Evolutionary conservation across 2,888 invertebrate species (phyloP).

Genomic region (Metalampra italica): DNA sequence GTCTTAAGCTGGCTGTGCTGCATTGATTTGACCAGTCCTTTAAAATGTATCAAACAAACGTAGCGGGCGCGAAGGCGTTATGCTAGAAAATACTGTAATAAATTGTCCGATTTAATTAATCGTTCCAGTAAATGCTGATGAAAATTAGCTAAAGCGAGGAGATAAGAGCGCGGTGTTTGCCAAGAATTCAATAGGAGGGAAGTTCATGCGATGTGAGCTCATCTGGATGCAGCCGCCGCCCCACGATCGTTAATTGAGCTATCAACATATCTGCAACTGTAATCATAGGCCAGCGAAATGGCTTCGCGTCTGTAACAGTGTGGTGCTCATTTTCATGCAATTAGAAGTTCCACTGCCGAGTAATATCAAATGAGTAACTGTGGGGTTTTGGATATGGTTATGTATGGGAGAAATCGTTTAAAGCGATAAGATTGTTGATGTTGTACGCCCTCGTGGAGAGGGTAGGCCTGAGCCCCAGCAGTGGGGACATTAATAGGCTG

Average conservation of each 20-base stretch:
- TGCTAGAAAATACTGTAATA: no score
- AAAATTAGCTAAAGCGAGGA: slow-evolving; percentile 2
- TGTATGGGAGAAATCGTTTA: no score
- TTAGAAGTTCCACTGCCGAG: slow-evolving; percentile 15
- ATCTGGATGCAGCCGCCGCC: slow-evolving; percentile 26
- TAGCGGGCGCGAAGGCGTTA: no score
- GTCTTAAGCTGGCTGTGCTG: no score
- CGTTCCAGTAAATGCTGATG: slow-evolving; percentile 17
- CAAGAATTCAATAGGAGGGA: slow-evolving; percentile 53
- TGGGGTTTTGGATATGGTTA: no score
- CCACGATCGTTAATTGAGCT: slow-evolving; percentile 47
- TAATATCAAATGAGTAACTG: background rate
- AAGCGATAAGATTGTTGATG: no score
- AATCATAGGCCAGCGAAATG: slow-evolving; percentile 23
- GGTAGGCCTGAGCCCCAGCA: no score
- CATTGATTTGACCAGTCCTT: no score
- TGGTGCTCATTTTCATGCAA: slow-evolving; percentile 20
- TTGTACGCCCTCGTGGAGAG: no score
- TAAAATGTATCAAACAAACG: no score
- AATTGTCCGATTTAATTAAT: no score
- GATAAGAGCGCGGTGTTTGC: slow-evolving; percentile 38
- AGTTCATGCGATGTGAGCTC: slow-evolving; percentile 40
- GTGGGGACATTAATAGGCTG: no score
- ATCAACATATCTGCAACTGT: slow-evolving; percentile 44
- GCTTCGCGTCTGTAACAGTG: slow-evolving; percentile 26